phyloP scores from a whole-genome alignment of 2,113 vertebrate species.

The Vimba vimba region DNA sequence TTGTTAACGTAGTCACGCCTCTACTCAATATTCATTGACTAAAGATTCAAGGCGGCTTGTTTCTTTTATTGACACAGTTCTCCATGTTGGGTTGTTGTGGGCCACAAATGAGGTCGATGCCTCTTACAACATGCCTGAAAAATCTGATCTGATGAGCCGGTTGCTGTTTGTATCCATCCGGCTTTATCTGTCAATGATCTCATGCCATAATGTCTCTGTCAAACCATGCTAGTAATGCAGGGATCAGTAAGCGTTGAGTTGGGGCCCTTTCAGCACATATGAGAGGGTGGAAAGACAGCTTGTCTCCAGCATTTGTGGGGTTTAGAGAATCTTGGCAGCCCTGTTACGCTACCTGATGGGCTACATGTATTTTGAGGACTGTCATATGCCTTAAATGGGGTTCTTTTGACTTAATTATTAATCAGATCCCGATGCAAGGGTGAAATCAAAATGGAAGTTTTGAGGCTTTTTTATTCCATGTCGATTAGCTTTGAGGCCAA shows the following conservation, averaged over 20 bases:
- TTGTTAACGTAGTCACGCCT: background rate
- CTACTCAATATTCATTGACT: conserved; percentile 24
- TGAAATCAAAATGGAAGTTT: background rate
- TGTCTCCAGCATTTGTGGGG: conserved; percentile 37
- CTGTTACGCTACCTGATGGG: conserved; percentile 60
- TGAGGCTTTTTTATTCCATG: background rate
- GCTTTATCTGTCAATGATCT: conserved; percentile 70
- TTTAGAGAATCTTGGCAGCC: conserved; percentile 29
- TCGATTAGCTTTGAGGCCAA: too few species aligned
- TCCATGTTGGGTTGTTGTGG: background rate
- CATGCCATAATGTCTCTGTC: conserved; percentile 61
- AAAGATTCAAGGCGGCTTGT: background rate
- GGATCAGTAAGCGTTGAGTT: conserved; percentile 54
- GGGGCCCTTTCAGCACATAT: conserved; percentile 32
- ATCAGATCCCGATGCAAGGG: background rate
- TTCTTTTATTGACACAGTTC: conserved; percentile 5
- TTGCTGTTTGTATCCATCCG: conserved; percentile 68
- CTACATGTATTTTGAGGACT: conserved; percentile 70
- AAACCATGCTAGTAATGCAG: conserved; percentile 55
- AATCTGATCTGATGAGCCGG: conserved; percentile 70
- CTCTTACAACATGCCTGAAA: conserved; percentile 57
- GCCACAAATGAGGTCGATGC: conserved; percentile 12
- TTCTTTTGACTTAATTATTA: background rate
- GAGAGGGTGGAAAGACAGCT: conserved; percentile 24
- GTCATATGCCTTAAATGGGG: conserved; percentile 67